Evolutionary conservation across 2,113 vertebrate species (phyloP).

Genomic region (Gobius niger): DNA sequence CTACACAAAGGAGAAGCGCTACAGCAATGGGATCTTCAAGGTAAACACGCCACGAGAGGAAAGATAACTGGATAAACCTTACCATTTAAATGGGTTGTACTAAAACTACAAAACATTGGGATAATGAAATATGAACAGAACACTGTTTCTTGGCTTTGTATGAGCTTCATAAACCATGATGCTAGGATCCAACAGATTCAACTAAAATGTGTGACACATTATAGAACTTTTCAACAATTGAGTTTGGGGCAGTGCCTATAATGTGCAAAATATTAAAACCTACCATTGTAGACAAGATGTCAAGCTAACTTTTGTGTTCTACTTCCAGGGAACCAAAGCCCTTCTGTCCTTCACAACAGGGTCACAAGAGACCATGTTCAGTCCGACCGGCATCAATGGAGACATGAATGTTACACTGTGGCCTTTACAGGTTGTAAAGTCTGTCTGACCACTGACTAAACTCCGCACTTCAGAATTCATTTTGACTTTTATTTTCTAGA

Average conservation of each 20-base stretch:
- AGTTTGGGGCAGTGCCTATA: too few species aligned
- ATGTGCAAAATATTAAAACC: too few species aligned
- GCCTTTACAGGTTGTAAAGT: slow-evolving; percentile 80
- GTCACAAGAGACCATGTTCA: slow-evolving; percentile 77
- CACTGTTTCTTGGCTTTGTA: too few species aligned
- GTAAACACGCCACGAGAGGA: slow-evolving; percentile 43
- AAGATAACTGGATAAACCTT: not conserved
- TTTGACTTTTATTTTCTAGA: slow-evolving; percentile 58
- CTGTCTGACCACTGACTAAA: not conserved
- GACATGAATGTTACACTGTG: slow-evolving; percentile 84
- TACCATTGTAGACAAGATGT: too few species aligned
- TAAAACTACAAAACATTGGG: too few species aligned
- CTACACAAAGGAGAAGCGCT: slow-evolving; percentile 64
- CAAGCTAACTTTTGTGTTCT: not conserved
- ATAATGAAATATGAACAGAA: too few species aligned
- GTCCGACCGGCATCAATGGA: slow-evolving; percentile 76
- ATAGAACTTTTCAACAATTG: too few species aligned
- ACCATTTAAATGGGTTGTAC: too few species aligned
- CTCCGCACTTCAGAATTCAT: not conserved
- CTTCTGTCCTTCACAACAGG: slow-evolving; percentile 85
- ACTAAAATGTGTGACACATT: too few species aligned
- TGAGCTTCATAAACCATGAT: too few species aligned
- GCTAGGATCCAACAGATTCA: too few species aligned
- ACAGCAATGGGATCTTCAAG: slow-evolving; percentile 77
- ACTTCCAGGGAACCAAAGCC: slow-evolving; percentile 79